These are phyloP conservation scores for Synanceia verrucosa DNA, from an alignment of 2,797 vertebrate genomes.

Conservation along the genomic window DNA sequence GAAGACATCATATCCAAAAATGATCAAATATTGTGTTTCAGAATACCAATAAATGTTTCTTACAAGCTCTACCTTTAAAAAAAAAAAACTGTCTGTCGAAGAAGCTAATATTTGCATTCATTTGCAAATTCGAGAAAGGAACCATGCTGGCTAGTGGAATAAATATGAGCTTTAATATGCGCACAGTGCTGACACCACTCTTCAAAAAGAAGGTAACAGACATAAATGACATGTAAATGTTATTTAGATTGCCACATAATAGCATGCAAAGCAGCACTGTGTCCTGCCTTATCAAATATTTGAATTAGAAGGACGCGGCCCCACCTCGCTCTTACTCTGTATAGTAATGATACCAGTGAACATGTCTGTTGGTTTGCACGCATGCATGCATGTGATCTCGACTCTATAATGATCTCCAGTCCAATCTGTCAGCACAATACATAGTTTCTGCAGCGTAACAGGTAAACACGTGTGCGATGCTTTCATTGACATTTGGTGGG, in stretches of 20 bases:
- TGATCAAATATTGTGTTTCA: slow-evolving; percentile 34
- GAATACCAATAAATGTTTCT: slow-evolving; percentile 42
- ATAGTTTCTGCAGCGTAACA: slow-evolving; percentile 45
- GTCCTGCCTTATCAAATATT: slow-evolving; percentile 71
- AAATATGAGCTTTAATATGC: slow-evolving; percentile 68
- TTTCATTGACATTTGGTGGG: slow-evolving; percentile 68
- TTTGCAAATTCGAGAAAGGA: slow-evolving; percentile 69
- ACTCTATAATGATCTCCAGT: slow-evolving; percentile 50
- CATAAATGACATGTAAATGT: slow-evolving; percentile 78
- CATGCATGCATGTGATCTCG: slow-evolving; percentile 22
- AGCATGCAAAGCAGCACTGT: slow-evolving; percentile 65
- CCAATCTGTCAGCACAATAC: slow-evolving; percentile 53
- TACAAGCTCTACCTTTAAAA: slow-evolving; percentile 59
- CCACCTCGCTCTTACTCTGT: slow-evolving; percentile 42
- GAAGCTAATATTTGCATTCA: slow-evolving; percentile 71
- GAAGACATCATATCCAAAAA: slow-evolving; percentile 39
- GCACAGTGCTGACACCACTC: slow-evolving; percentile 63
- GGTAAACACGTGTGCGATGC: slow-evolving; percentile 51
- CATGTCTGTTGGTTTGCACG: neutral
- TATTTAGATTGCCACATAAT: slow-evolving; percentile 80
- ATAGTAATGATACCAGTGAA: slow-evolving; percentile 39
- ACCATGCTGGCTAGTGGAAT: slow-evolving; percentile 70
- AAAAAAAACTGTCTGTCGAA: slow-evolving; percentile 53
- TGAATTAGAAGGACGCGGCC: slow-evolving; percentile 53
- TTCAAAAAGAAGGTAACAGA: slow-evolving; percentile 67